Evolutionary conservation across 2,797 vertebrate genomes (phyloP), one percentile per base, ranked within the genome.

Genomic region (Eupleurogrammus muticus): DNA sequence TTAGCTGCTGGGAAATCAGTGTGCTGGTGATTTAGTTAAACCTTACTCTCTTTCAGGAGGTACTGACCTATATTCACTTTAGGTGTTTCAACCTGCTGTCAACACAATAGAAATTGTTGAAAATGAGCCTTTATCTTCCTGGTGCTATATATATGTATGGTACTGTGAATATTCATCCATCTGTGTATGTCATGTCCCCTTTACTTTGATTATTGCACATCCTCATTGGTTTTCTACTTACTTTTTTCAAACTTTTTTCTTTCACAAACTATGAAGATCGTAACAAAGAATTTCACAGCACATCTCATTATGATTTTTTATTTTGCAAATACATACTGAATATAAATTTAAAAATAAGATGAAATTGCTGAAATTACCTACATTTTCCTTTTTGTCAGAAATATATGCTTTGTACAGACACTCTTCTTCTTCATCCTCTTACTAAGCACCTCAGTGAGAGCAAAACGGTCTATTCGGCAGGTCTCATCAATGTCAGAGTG

Each of bases 361-460:
- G 0, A 20, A 13, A 69, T 9, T n/a, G n/a, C n/a, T n/a, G n/a
- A 21, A 16, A 40, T 6, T 9, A 40, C 24, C 13, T 11, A 47
- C 0, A 47, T 49, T 1, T 38, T n/a, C 6, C 23, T 10, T 21
- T 5, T 32, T 55, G 17, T 46, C 12, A 28, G 14, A 9, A 16
- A 49, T 36, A 12, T 19, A 21, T 69, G n/a, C 34, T 14, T 44
- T 20, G 32, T 35, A 55, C n/a, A 16, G 65, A 60, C 38, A 58
- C 8, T 21, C 12, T 16, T 56, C 47, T 21, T 2, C 14, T 51
- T 47, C 19, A 40, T 23, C 28, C n/a, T 21, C 28, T 3, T 51
- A 46, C 57, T 51, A 62, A 52, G 56, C 21, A 40, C 17, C 24
- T 63, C 49, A 60, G 32, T 62, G 17, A 76, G 32, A 53, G 32